These are phyloP conservation scores for Pleuronectes platessa DNA, from an alignment of 2,113 vertebrate species.

Conservation along the genomic window DNA sequence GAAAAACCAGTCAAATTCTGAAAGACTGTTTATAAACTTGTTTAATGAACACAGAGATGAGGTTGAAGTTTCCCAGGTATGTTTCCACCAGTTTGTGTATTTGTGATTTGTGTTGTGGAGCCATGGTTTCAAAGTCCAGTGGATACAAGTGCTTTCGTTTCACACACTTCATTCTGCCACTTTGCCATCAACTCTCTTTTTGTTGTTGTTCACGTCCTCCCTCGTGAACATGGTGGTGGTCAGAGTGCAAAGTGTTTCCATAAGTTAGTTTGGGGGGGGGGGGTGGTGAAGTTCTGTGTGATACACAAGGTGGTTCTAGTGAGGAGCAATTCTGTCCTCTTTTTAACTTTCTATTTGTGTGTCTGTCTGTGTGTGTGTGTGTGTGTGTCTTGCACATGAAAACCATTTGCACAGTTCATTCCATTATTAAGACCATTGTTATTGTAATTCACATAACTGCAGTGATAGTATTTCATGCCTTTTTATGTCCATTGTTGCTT, in stretches of 20 bases:
- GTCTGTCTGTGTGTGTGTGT: neutral
- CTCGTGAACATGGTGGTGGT: neutral
- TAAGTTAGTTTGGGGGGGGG: too few species aligned
- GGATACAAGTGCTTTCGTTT: too few species aligned
- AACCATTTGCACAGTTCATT: slow-evolving; percentile 64
- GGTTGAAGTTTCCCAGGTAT: too few species aligned
- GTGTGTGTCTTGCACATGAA: slow-evolving; percentile 37
- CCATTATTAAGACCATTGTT: slow-evolving; percentile 65
- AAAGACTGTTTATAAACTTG: too few species aligned
- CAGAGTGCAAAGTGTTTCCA: neutral
- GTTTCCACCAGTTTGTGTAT: too few species aligned
- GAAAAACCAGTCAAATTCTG: too few species aligned
- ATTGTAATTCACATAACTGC: slow-evolving; percentile 67
- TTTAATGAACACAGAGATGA: too few species aligned
- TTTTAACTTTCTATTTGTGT: neutral
- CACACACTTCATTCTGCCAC: too few species aligned
- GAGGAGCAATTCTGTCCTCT: slow-evolving; percentile 13
- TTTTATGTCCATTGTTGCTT: slow-evolving; percentile 73
- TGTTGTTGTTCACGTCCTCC: too few species aligned
- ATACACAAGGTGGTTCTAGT: neutral
- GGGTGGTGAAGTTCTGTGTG: neutral
- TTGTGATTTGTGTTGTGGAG: too few species aligned
- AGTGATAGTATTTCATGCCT: slow-evolving; percentile 60
- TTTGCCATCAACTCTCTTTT: too few species aligned
- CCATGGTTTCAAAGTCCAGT: too few species aligned